Conservation (phyloP, 2,113 vertebrate genomes). For the Aviceda subcristata region DNA sequence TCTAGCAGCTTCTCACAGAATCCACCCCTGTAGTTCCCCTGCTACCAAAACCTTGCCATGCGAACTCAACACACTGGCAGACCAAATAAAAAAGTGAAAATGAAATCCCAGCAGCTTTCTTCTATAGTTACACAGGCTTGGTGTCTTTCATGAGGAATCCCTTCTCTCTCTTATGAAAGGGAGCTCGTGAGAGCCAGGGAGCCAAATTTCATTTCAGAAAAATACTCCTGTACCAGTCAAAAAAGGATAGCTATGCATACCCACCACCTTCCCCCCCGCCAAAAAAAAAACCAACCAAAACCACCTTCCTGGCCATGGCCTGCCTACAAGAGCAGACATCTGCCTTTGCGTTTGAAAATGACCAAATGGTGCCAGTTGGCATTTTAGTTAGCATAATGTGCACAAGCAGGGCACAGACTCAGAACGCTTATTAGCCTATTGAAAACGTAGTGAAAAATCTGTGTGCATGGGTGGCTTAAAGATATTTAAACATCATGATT, state of each 20-base stretch:
- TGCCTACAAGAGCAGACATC: conserved; percentile 21
- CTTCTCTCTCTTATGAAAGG: not conserved
- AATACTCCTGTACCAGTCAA: not conserved
- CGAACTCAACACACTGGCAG: not conserved
- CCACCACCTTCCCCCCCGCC: too few species aligned
- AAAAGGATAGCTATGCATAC: not conserved
- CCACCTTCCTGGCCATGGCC: not conserved
- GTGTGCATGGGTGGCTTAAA: not conserved
- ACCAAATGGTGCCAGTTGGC: conserved; percentile 1
- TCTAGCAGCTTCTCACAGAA: too few species aligned
- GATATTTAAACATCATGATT: not conserved
- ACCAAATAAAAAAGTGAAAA: not conserved
- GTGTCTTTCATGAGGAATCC: not conserved
- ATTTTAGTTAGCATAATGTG: not conserved
- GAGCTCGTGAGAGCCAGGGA: not conserved
- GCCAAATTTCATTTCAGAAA: not conserved
- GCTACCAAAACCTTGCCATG: too few species aligned
- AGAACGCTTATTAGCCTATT: not conserved
- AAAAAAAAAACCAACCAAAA: rapidly evolving
- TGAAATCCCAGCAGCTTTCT: not conserved
- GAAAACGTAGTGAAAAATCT: conserved; percentile 19
- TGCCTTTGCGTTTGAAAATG: not conserved
- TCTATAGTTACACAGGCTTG: not conserved
- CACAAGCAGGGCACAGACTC: not conserved
- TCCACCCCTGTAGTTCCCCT: too few species aligned